Conservation (phyloP, 1,140 invertebrate species). For the Amphibalanus amphitrite region DNA sequence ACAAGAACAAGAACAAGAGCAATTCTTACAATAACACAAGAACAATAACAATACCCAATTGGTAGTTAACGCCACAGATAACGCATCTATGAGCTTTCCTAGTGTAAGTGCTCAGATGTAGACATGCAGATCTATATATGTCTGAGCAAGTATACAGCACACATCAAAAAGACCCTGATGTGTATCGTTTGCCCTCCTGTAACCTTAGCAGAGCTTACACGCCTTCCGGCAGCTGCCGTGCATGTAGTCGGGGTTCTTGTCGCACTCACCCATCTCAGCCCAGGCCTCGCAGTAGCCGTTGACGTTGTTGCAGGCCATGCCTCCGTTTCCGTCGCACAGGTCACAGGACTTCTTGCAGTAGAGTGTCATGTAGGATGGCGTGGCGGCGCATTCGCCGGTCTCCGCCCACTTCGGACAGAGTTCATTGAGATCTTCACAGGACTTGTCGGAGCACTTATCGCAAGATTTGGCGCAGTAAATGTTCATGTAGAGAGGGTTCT, state of each 20-base stretch:
- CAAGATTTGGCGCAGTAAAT: neutral
- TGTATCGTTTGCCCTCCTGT: too few species aligned
- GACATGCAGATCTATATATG: too few species aligned
- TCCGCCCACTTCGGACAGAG: conserved; percentile 21
- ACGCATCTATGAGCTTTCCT: too few species aligned
- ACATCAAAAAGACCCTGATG: too few species aligned
- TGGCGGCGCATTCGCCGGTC: conserved; percentile 17
- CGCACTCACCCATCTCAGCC: conserved; percentile 23
- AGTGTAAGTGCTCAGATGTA: too few species aligned
- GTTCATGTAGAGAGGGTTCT: neutral
- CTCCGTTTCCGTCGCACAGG: conserved; percentile 10
- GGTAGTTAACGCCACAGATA: too few species aligned
- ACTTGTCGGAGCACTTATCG: conserved; percentile 9
- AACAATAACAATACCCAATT: too few species aligned
- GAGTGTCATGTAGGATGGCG: conserved; percentile 21
- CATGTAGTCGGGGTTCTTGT: conserved; percentile 25
- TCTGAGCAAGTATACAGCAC: too few species aligned
- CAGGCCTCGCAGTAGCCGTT: conserved; percentile 23
- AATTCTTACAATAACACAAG: too few species aligned
- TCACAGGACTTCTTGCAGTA: conserved; percentile 23
- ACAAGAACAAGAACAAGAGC: too few species aligned
- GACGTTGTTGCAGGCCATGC: conserved; percentile 19
- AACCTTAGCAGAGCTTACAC: conserved; percentile 22
- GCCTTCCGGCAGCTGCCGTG: conserved; percentile 23
- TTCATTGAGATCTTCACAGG: conserved; percentile 18